These are phyloP conservation scores for Drosophila nr. medialis DNA, from an alignment of 2,888 invertebrate genomes.

Conservation along the genomic window DNA sequence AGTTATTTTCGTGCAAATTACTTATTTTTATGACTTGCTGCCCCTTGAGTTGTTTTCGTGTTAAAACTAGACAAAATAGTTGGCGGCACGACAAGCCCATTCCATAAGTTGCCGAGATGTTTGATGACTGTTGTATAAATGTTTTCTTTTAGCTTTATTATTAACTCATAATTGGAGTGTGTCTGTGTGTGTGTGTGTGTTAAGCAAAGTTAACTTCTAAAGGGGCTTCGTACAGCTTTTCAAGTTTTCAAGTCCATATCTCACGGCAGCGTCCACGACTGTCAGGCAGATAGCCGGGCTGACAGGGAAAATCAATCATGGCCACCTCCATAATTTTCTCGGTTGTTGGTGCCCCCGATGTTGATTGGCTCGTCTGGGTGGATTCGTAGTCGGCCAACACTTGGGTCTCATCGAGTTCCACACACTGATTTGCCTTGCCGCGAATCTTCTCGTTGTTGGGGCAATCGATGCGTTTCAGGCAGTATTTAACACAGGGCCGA, in stretches of 20 bases:
- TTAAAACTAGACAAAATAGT: slow-evolving; percentile 65
- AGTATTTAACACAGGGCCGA: slow-evolving; percentile 78
- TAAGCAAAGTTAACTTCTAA: background rate
- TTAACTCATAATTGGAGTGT: slow-evolving; percentile 11
- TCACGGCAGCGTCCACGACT: slow-evolving; percentile 82
- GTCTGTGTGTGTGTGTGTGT: background rate
- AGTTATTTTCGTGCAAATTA: slow-evolving; percentile 67
- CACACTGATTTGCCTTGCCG: slow-evolving; percentile 70
- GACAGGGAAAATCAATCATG: slow-evolving; percentile 83
- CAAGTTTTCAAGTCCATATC: slow-evolving; percentile 72
- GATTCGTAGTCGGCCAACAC: slow-evolving; percentile 53
- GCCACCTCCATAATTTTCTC: slow-evolving; percentile 73
- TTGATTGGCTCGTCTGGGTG: slow-evolving; percentile 3
- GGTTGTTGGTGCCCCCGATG: slow-evolving; percentile 16
- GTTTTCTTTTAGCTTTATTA: slow-evolving; percentile 28
- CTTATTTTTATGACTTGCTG: slow-evolving; percentile 58
- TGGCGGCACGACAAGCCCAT: slow-evolving; percentile 47
- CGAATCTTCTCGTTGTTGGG: slow-evolving; percentile 46
- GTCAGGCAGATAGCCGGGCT: slow-evolving; percentile 82
- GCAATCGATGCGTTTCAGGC: slow-evolving; percentile 72
- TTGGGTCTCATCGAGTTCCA: slow-evolving; percentile 70
- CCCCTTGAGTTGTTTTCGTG: slow-evolving; percentile 33
- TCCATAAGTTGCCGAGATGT: slow-evolving; percentile 4
- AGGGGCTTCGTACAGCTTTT: background rate
- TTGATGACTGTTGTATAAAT: slow-evolving; percentile 9